Evolutionary conservation across 2,797 vertebrate genomes (phyloP).

Genomic region (Tachyglossus aculeatus): DNA sequence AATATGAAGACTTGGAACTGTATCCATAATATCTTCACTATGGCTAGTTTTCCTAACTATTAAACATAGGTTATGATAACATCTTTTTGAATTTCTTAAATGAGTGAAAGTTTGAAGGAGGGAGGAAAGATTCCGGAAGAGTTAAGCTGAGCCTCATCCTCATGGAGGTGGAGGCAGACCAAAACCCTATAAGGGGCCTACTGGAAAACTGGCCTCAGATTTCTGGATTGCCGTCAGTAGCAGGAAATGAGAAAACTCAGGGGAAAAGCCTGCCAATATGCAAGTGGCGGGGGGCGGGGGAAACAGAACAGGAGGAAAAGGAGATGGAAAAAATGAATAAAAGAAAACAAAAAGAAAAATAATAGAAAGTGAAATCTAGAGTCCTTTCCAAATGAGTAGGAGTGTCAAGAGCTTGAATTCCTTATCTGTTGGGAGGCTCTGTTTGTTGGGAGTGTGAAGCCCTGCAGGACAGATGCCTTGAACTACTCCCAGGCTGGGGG

Average conservation of each 20-base stretch:
- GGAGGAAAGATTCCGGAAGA: not conserved
- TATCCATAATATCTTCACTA: not conserved
- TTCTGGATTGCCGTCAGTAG: constrained; percentile 22
- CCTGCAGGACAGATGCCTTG: too few species aligned
- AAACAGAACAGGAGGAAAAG: not conserved
- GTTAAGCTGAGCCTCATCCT: constrained; percentile 18
- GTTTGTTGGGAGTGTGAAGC: too few species aligned
- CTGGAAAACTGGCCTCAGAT: constrained; percentile 55
- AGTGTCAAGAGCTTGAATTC: too few species aligned
- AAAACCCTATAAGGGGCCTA: fast-evolving
- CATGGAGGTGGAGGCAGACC: fast-evolving
- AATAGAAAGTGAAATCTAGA: too few species aligned
- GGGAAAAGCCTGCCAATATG: constrained; percentile 17
- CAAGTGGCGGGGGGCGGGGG: not conserved
- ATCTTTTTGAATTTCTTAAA: too few species aligned
- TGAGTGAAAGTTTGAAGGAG: too few species aligned
- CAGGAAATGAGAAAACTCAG: constrained; percentile 33
- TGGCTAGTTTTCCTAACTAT: not conserved
- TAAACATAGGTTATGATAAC: fast-evolving
- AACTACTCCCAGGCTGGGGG: too few species aligned
- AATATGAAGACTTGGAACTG: not conserved
- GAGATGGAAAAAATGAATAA: not conserved
- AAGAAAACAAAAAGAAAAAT: not conserved
- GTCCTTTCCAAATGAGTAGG: too few species aligned
- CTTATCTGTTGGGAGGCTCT: too few species aligned